Evolutionary conservation across 2,113 vertebrate species (phyloP), one percentile per base, ranked within the genome.

Genomic region (Psilopsiagon aurifrons): DNA sequence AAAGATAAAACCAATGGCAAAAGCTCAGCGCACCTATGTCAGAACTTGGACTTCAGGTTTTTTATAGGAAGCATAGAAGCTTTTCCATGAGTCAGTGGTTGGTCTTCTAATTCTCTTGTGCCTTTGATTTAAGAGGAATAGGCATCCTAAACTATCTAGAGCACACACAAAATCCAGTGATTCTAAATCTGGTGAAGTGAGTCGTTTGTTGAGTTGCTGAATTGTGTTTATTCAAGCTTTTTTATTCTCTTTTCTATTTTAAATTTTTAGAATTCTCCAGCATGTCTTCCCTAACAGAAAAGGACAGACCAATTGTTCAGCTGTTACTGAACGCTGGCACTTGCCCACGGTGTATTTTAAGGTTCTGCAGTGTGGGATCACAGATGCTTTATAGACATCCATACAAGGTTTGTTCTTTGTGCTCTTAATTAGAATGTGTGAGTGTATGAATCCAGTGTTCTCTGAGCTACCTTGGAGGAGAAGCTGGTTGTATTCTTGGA

Each of bases 341-440:
- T 92, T 99, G 99, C 87, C 98, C 98, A 23, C 98, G 99, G 91
- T 99, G 99, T 75, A 67, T 99, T 54, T 98, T 99, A 91, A 97
- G 99, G 66, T 99, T 99, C 97, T 99, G 99, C 97, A 98, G 98
- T 11, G 96, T 99, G 54, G 98, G 98, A 43, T 97, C 98, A 28
- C 98, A 98, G 79, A 70, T 97, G 2, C 96, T 98, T 17, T 99
- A 99, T 82, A 98, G 98, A 49, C 97, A 86, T 47, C 96, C 98
- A 14, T 95, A 89, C 24, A 90, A 99, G 99, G 99, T 99, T 88
- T 95, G 96, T 82, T 55, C 66, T 82, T 49, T 57, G 25, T 89
- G 28, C 86, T 91, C 79, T 41, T 62, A 18, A 31, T 62, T 92
- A 54, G 86, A 80, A 43, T 8, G 10, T 64, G 44, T 28, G 51